Percentiles rank a stretch among this genome's conserved stretches.
Evolutionary conservation across 2,113 vertebrate genomes (phyloP).

Genomic region (Pluvianellus socialis): DNA sequence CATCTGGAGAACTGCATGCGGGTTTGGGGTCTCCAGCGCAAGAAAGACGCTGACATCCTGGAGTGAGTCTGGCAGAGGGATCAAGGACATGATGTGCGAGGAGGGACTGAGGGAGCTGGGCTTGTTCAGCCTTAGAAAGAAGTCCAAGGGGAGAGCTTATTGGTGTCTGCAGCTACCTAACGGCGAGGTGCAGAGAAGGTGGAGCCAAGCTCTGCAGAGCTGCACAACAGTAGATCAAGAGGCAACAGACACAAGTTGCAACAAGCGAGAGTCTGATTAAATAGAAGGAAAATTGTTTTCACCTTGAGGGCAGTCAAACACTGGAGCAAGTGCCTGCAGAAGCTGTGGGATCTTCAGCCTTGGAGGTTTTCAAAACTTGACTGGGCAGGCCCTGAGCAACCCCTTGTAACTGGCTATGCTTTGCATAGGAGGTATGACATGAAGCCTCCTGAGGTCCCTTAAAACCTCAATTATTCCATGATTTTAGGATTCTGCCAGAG

Average conservation of each 20-base stretch:
- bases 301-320: neutral
- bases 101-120: neutral
- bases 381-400: neutral
- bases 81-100: rapidly evolving
- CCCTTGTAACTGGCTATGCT: neutral
- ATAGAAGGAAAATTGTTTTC: neutral
- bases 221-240: neutral
- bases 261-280: neutral
- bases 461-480: neutral
- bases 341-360: neutral
- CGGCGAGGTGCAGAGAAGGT: neutral
- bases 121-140: neutral
- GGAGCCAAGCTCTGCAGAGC: neutral
- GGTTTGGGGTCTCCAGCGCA: neutral
- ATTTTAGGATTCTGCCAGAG: neutral
- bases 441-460: neutral
- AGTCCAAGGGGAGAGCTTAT: neutral
- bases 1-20: neutral
- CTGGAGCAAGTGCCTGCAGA: neutral
- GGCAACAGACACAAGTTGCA: neutral
- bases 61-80: neutral
- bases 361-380: neutral
- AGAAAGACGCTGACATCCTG: neutral
- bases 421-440: neutral
- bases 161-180: neutral